phyloP scores from a whole-genome alignment of 2,113 vertebrate species.

The Suncus etruscus region DNA sequence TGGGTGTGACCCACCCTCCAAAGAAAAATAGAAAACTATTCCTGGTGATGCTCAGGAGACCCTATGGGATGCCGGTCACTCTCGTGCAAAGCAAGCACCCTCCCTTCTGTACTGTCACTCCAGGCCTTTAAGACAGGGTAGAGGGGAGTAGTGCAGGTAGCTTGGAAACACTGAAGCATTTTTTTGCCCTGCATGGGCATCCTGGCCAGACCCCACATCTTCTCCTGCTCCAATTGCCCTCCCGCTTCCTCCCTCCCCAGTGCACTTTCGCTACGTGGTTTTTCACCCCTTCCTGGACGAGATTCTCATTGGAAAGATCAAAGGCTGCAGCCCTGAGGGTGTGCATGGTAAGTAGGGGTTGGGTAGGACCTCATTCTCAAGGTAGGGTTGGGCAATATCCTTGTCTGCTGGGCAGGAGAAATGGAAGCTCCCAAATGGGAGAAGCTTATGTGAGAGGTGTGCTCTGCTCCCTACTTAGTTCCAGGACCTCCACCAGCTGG shows the following conservation, averaged over 20 bases:
- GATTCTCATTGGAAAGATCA: conserved; percentile 96
- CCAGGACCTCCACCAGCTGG: too few relatives aligned
- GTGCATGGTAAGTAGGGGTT: conserved; percentile 90
- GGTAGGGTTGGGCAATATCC: neutral
- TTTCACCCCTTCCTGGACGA: conserved; percentile 98
- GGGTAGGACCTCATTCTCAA: accelerated
- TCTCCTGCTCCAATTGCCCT: neutral
- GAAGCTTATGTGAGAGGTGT: neutral
- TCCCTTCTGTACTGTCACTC: too few relatives aligned
- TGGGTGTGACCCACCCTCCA: too few relatives aligned
- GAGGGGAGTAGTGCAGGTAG: neutral
- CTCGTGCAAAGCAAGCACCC: too few relatives aligned
- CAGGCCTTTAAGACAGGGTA: too few relatives aligned
- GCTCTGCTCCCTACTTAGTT: too few relatives aligned
- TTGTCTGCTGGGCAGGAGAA: accelerated
- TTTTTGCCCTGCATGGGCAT: too few relatives aligned
- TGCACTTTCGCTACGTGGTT: conserved; percentile 96
- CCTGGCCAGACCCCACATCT: too few relatives aligned
- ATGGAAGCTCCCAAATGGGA: neutral
- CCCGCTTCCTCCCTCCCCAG: conserved; percentile 80
- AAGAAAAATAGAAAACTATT: too few relatives aligned
- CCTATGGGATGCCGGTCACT: too few relatives aligned
- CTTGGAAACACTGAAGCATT: neutral
- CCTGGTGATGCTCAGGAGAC: too few relatives aligned
- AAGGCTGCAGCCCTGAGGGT: conserved; percentile 97